These are phyloP conservation scores for Lipotes vexillifer DNA, from an alignment of 2,113 vertebrate species.

Conservation along the genomic window DNA sequence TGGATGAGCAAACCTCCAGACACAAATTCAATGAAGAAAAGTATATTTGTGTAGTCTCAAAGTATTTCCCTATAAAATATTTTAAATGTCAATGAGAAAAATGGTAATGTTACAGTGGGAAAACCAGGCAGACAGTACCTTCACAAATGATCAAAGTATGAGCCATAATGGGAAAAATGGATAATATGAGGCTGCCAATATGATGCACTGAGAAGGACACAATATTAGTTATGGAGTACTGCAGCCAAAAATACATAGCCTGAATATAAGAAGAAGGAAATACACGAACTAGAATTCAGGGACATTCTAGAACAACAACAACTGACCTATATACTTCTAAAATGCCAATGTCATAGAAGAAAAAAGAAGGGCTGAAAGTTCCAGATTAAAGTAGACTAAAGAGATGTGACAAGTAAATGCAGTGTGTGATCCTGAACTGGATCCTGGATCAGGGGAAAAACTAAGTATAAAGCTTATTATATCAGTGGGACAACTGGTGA, in stretches of 20 bases:
- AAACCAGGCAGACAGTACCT: neutral
- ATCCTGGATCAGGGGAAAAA: neutral
- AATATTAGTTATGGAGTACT: neutral
- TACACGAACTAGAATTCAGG: neutral
- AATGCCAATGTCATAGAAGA: neutral
- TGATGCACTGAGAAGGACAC: neutral
- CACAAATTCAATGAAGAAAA: neutral
- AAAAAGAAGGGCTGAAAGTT: neutral
- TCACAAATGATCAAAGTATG: neutral
- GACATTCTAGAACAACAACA: neutral
- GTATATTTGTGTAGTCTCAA: neutral
- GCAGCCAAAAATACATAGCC: neutral
- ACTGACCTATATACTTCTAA: neutral
- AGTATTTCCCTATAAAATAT: neutral
- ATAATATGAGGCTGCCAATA: neutral
- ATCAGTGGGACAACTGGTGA: neutral
- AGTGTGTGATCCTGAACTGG: accelerated
- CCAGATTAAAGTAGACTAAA: neutral
- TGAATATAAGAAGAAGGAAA: neutral
- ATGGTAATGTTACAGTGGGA: neutral
- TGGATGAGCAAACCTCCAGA: neutral
- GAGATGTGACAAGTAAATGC: neutral
- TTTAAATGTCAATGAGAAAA: neutral
- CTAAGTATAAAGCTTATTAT: neutral
- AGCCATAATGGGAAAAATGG: neutral